Evolutionary conservation across 2,888 invertebrate genomes (phyloP).

Genomic region (Tenthredo amoena): DNA sequence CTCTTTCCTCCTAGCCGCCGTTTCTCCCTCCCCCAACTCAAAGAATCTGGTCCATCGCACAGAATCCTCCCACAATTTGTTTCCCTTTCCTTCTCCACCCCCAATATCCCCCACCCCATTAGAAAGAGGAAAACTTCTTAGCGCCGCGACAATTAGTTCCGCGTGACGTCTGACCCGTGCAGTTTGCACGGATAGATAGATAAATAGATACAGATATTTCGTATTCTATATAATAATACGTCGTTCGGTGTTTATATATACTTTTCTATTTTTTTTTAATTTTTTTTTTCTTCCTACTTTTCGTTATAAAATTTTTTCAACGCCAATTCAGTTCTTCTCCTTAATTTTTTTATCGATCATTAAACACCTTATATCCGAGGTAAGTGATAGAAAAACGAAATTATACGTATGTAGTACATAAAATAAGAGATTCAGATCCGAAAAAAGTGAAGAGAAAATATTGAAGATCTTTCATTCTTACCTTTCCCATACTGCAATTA

Average conservation of each 20-base stretch:
- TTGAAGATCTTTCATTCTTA: background rate
- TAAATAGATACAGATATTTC: background rate
- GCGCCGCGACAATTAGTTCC: conserved; percentile 71
- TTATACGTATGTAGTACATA: background rate
- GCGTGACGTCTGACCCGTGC: conserved; percentile 60
- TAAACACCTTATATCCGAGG: background rate
- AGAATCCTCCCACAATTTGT: conserved; percentile 56
- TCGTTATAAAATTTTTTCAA: background rate
- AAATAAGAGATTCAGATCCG: background rate
- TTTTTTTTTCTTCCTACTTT: background rate
- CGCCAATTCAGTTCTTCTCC: background rate
- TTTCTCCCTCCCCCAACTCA: background rate
- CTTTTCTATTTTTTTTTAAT: background rate
- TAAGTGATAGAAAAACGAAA: background rate
- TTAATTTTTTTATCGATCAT: background rate
- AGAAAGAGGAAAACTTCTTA: conserved; percentile 62
- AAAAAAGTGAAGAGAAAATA: no score
- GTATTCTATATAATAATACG: background rate
- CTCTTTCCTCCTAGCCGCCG: background rate
- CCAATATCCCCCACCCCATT: conserved; percentile 19
- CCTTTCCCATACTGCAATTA: no score
- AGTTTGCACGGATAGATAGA: conserved; percentile 30
- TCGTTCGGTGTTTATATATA: background rate
- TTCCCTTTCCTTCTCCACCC: conserved; percentile 10
- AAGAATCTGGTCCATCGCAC: conserved; percentile 44